A percentile compares a stretch with the other conserved stretches of the same genome.
Evolutionary conservation across 2,797 vertebrate species (phyloP).

Genomic region (Helostoma temminkii): DNA sequence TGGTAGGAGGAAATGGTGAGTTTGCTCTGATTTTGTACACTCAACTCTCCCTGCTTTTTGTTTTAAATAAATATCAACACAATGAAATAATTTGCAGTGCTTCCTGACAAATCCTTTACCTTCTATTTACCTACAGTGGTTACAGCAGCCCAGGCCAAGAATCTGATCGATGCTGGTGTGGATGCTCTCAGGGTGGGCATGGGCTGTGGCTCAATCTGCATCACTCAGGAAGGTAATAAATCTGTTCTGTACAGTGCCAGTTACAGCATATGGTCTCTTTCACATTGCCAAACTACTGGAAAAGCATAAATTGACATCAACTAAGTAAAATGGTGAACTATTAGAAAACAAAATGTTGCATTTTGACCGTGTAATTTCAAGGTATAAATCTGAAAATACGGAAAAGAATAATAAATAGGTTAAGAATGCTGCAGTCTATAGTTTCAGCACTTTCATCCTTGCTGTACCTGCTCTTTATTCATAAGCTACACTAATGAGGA

Average conservation of each 20-base stretch:
- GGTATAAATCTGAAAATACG: no score
- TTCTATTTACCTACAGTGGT: slow-evolving; percentile 82
- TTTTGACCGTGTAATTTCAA: no score
- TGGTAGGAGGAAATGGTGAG: slow-evolving; percentile 92
- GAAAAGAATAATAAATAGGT: no score
- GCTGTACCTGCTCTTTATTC: not conserved
- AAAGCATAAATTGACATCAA: not conserved
- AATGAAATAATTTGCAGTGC: not conserved
- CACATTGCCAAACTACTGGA: not conserved
- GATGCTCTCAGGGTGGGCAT: slow-evolving; percentile 93
- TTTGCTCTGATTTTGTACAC: slow-evolving; percentile 30
- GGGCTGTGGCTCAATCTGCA: slow-evolving; percentile 96
- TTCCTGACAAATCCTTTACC: rapidly evolving
- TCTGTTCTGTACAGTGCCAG: not conserved
- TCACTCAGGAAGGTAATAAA: slow-evolving; percentile 92
- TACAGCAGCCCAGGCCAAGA: slow-evolving; percentile 94
- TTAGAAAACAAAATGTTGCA: no score
- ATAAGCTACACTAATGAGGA: slow-evolving; percentile 21
- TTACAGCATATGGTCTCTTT: not conserved
- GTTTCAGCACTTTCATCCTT: not conserved
- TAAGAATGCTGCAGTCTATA: no score
- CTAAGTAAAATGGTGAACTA: no score
- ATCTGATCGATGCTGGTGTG: slow-evolving; percentile 92
- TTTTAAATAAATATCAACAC: not conserved
- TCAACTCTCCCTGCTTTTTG: not conserved